Evolutionary conservation across 2,888 invertebrate species (phyloP).

Genomic region (Cartodere bifasciata): DNA sequence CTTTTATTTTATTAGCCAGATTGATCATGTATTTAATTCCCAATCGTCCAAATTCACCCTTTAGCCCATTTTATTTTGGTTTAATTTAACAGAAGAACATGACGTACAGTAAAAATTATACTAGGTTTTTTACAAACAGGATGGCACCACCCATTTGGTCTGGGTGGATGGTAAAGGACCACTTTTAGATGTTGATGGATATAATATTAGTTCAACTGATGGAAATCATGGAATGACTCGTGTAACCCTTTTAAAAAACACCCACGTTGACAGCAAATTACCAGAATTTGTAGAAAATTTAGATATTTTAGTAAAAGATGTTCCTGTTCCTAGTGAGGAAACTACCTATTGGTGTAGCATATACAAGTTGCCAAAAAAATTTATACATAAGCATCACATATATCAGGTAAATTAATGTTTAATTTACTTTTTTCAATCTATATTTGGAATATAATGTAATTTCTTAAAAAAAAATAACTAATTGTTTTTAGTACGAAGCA

Average conservation of each 20-base stretch:
- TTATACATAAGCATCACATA: slow-evolving; percentile 64
- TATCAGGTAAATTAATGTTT: slow-evolving; percentile 43
- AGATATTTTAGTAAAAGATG: slow-evolving; percentile 48
- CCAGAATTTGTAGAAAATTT: slow-evolving; percentile 41
- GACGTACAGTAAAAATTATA: slow-evolving; percentile 4
- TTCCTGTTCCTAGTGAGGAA: slow-evolving; percentile 67
- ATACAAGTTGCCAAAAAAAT: slow-evolving; percentile 58
- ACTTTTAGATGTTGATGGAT: slow-evolving; percentile 51
- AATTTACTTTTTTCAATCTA: neutral
- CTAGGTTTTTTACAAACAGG: slow-evolving; percentile 38
- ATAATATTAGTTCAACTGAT: slow-evolving; percentile 42
- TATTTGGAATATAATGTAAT: neutral
- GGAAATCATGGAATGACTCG: slow-evolving; percentile 62
- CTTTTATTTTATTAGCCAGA: too few relatives aligned
- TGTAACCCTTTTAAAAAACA: slow-evolving; percentile 53
- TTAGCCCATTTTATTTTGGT: too few relatives aligned
- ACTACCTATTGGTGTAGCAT: slow-evolving; percentile 98
- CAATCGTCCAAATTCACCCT: too few relatives aligned
- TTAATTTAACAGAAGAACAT: too few relatives aligned
- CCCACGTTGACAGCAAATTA: slow-evolving; percentile 29
- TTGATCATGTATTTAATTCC: too few relatives aligned
- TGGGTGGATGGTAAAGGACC: slow-evolving; percentile 74
- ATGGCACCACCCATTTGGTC: slow-evolving; percentile 78
- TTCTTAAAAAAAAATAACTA: neutral
- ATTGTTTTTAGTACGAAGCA: slow-evolving; percentile 63